A percentile compares a stretch with the other conserved stretches of the same genome.
phyloP scores from a whole-genome alignment of 2,888 invertebrate species.

The Himalopsyche kuldschensis region DNA sequence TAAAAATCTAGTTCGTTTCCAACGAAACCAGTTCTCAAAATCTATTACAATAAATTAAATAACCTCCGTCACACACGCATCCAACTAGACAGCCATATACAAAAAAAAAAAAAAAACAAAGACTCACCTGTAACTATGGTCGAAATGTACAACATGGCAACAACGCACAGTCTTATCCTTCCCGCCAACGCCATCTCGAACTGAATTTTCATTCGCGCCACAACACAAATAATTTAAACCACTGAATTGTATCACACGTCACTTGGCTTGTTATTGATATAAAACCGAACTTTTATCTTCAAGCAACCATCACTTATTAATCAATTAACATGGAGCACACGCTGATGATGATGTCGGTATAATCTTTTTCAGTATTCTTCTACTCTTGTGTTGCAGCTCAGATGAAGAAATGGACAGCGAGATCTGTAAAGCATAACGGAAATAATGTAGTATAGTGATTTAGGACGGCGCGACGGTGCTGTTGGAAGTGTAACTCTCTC shows the following conservation, averaged over 20 bases:
- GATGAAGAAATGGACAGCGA: neutral
- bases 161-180: neutral
- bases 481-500: neutral
- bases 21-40: neutral
- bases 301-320: neutral
- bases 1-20: neutral
- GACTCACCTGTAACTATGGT: neutral
- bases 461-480: neutral
- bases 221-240: neutral
- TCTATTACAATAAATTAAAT: neutral
- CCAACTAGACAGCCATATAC: neutral
- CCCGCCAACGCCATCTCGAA: neutral
- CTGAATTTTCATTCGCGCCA: neutral
- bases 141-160: neutral
- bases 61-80: neutral
- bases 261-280: neutral
- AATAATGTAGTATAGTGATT: neutral
- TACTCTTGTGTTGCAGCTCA: neutral
- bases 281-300: neutral
- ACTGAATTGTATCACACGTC: neutral
- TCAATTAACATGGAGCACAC: neutral
- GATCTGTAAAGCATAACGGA: neutral
- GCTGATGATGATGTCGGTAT: neutral
- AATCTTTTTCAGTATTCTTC: neutral
- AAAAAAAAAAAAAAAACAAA: neutral